Evolutionary conservation across 1,140 invertebrate genomes (phyloP), one percentile per base, ranked within the genome.

Genomic region (Dolichoris vasculosae): DNA sequence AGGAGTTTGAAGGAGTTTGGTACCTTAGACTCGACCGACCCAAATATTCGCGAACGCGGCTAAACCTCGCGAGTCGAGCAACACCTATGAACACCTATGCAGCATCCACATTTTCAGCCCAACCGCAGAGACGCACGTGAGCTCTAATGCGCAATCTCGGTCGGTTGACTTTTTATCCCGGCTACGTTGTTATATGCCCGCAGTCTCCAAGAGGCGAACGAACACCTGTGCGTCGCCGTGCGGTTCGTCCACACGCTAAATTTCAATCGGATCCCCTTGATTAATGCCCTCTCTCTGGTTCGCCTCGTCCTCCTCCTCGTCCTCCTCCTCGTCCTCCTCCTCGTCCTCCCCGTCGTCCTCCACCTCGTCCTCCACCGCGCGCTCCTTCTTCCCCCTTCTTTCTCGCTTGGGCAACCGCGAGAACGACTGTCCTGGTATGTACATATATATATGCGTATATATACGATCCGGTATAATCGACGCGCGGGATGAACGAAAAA

Each of bases 201-300:
- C 17, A 73, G 69, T 73, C 69, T 82, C 38, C 32, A 17, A 46
- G 51, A 43, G 30, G 46, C 55, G 59, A 81, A 32, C 55, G 59
- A 81, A 79, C 81, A 86, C 81, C 85, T 86, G 73, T 83, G 79
- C 8, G 15, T 48, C 40, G 67, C 81, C 40, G 23, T 32, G 55
- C 32, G 55, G 51, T 59, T 64, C 80, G 73, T 81, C 80, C 69
- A 83, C 83, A 88, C 84, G 80, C 89, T 89, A 89, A 89, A 88
- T 89, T 89, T 88, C 88, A 89, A 89, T 89, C 88, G 87, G 79
- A 77, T 76, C 51, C 26, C 85, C 79, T 69, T 87, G 87, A 89
- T 89, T 90, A 89, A 90, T 89, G 83, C 78, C 38, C 76, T 71
- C 55, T 15, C n/a, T 40, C 32, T 43, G 40, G n/a, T 35, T 38